Base-by-base conservation (phyloP, 1,140 invertebrate genomes). In the Rhyacophila brunnea region DNA sequence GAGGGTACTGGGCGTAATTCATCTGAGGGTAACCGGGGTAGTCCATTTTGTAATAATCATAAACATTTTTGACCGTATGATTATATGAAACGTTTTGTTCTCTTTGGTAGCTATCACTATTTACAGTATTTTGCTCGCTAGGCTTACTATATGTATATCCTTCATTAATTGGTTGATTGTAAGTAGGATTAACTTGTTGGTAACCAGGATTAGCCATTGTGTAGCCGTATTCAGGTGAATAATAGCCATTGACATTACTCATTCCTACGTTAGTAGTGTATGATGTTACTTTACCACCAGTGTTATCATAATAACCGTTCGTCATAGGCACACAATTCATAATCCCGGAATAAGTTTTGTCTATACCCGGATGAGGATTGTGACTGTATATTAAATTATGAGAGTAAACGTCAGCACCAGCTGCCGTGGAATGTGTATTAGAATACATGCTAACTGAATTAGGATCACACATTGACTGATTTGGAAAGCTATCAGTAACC, bases 1-100 rank as follows among this genome's bases (percentile, higher is more conserved):
- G 71, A 72, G 69, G 75, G 66, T 67, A 79, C 68, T 38, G 20
- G 17, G 44, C 34, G 49, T 44, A 52, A 11, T 44, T 36, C 5
- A 36, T 17, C 7, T 20, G 13, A 58, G 45, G 50, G 40, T 62
- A 56, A 14, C 32, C 35, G 14, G 58, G 11, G 32, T 60, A 60
- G 15, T 49, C 46, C 6, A 14, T 32, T n/a, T 20, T 34, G 19
- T 60, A 60, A 35, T 38, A 56, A n/a, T 61, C 51, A 28, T 61
- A 55, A 49, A 45, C 36, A 61, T 50, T 43, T 17, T 50, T 55
- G 5, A 42, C 1, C 2, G 28, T 13, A 14, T 50, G 51, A 45
- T 55, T 49, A 36, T 34, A 51, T 7, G 23, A 6, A 44, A 34
- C 40, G n/a, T 9, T 18, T 11, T 36, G 43, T 10, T 50, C 40